Base-by-base conservation (phyloP, 2,888 invertebrate species). In the Encarsia formosa region DNA sequence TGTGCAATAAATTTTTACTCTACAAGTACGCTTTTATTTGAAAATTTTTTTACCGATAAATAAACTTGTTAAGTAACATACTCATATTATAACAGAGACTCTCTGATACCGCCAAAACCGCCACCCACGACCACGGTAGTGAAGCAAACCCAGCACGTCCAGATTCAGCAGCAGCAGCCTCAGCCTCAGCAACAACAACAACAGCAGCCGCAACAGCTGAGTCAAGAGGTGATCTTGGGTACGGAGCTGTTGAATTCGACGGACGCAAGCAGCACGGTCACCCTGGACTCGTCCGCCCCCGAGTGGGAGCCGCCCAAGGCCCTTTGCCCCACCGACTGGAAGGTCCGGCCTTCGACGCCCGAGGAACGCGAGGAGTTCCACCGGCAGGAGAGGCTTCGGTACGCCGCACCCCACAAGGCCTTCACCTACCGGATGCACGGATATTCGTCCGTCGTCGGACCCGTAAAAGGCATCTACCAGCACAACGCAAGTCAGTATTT, bases 361-460 rank as follows among this genome's bases (percentile, higher is more conserved):
- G 83, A 88, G 1, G 95, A 96, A 73, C 81, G 90, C 39, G 78
- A 80, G 19, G 82, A 84, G 45, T 92, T 91, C 63, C 81, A 87
- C 40, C 77, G 82, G 16, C 87, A 95, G 76, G 96, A 97, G 73
- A 80, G 86, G 15, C 77, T 81, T 61, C 79, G 96, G 41, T 97
- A 93, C 70, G 86, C 89, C 40, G 85, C 89, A 57, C 94, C 96
- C 0, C 92, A 94, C 60, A 88, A 88, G 68, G 88, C 95, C 0
- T 97, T 91, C 67, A 94, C 94, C 0, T 95, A 92, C 66, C 78
- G 84, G 15, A 86, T 92, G 78, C 88, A 93, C 68, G 91, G 89
- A 61, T 94, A 87, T 67, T 88, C 87, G 61, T 85, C 86, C 39
- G 85, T 89, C 5, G 90, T 91, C 4, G 90, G 89, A 0, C 90